phyloP scores from a whole-genome alignment of 2,888 invertebrate genomes.

The Melanostoma scalare region DNA sequence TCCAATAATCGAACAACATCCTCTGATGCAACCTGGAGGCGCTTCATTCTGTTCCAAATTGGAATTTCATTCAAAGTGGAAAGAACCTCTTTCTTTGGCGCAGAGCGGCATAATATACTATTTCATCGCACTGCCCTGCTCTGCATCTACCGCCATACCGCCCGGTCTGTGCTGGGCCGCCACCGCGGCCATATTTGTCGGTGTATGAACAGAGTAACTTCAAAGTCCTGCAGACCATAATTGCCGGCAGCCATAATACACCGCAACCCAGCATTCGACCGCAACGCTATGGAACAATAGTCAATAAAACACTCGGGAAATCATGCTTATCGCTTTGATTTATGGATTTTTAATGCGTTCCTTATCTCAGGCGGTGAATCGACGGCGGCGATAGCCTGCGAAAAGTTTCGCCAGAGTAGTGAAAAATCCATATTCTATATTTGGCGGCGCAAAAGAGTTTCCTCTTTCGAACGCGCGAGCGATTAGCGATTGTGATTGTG shows the following conservation, averaged over 20 bases:
- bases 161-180: background rate
- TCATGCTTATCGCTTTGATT: conserved; percentile 83
- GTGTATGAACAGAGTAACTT: conserved; percentile 52
- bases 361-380: conserved; percentile 79
- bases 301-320: conserved; percentile 82
- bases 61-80: conserved; percentile 69
- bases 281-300: conserved; percentile 78
- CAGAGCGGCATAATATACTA: conserved; percentile 45
- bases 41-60: conserved; percentile 58
- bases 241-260: conserved; percentile 69
- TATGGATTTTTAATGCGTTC: conserved; percentile 82
- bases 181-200: conserved; percentile 32
- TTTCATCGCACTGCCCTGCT: conserved; percentile 64
- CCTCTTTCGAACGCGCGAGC: conserved; percentile 42
- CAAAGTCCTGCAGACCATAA: conserved; percentile 72
- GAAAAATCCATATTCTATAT: background rate
- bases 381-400: conserved; percentile 72
- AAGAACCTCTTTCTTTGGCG: conserved; percentile 63
- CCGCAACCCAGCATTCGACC: conserved; percentile 55
- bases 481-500: conserved; percentile 65
- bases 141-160: conserved; percentile 55
- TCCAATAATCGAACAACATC: conserved; percentile 25
- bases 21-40: conserved; percentile 53
- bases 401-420: conserved; percentile 69
- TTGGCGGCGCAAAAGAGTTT: conserved; percentile 16